Conservation (phyloP, 2,113 vertebrate species). For the Hippocampus comes region DNA sequence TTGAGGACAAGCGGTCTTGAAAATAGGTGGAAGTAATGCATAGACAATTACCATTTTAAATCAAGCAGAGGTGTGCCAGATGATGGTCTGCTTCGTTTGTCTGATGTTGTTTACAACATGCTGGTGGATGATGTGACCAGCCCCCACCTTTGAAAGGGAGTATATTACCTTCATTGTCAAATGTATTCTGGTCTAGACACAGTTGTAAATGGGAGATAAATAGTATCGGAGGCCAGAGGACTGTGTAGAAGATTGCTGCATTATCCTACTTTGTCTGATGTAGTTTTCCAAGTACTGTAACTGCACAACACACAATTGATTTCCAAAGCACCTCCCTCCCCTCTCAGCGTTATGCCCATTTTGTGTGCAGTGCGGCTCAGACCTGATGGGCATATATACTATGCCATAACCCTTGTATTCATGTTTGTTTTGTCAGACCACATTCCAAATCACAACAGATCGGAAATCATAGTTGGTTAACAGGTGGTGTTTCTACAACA, state of each 20-base stretch:
- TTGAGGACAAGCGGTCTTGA: no score
- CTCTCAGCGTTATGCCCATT: background rate
- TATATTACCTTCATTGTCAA: background rate
- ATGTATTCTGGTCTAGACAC: background rate
- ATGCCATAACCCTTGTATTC: background rate
- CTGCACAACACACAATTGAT: background rate
- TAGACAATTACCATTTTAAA: background rate
- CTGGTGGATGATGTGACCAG: background rate
- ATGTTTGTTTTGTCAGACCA: background rate
- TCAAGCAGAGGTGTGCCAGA: background rate
- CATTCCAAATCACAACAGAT: background rate
- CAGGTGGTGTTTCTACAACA: conserved; percentile 5
- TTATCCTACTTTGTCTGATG: background rate
- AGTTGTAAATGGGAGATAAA: background rate
- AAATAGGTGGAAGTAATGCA: background rate
- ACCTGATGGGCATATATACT: background rate
- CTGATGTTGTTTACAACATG: background rate
- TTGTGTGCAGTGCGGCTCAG: background rate
- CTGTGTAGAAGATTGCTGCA: background rate
- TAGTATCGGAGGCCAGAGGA: background rate
- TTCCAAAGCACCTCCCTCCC: background rate
- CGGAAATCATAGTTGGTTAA: background rate
- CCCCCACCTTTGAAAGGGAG: background rate
- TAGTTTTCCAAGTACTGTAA: background rate
- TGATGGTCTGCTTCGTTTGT: background rate